phyloP scores from a whole-genome alignment of 2,888 invertebrate species.

The Chloroclysta siterata region DNA sequence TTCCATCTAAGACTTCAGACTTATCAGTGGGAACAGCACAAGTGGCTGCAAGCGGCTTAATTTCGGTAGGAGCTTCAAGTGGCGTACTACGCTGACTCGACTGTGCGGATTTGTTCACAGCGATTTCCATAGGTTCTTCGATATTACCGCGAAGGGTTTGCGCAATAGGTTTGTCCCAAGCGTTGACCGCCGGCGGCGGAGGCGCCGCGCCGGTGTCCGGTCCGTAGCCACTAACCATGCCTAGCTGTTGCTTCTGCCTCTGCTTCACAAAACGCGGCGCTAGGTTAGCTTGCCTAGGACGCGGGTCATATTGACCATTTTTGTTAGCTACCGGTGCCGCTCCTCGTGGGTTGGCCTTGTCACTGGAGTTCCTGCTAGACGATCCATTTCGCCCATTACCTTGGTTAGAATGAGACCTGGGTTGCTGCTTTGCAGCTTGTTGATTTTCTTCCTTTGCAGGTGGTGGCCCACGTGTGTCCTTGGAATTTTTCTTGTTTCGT shows the following conservation, averaged over 20 bases:
- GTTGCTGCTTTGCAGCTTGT: slow-evolving; percentile 64
- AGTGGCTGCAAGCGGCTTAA: slow-evolving; percentile 58
- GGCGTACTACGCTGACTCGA: slow-evolving; percentile 79
- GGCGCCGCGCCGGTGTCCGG: slow-evolving; percentile 85
- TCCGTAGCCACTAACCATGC: slow-evolving; percentile 69
- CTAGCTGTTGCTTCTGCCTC: slow-evolving; percentile 84
- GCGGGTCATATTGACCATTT: slow-evolving; percentile 70
- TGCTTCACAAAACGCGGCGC: slow-evolving; percentile 92
- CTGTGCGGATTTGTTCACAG: slow-evolving; percentile 70
- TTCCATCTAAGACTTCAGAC: slow-evolving; percentile 87
- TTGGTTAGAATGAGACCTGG: slow-evolving; percentile 78
- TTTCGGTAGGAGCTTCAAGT: slow-evolving; percentile 66
- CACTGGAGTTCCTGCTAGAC: slow-evolving; percentile 70
- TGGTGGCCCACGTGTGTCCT: slow-evolving; percentile 79
- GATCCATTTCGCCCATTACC: slow-evolving; percentile 77
- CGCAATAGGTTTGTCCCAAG: slow-evolving; percentile 94
- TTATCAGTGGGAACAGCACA: slow-evolving; percentile 75
- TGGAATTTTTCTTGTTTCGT: slow-evolving; percentile 90
- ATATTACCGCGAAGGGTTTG: slow-evolving; percentile 87
- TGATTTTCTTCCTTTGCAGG: slow-evolving; percentile 70
- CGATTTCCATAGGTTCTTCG: slow-evolving; percentile 63
- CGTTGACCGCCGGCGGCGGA: slow-evolving; percentile 90
- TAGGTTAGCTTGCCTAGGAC: slow-evolving; percentile 86
- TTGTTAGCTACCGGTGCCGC: slow-evolving; percentile 67
- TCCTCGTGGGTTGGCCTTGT: slow-evolving; percentile 69